These are phyloP conservation scores for Eptesicus fuscus DNA, from an alignment of 2,113 vertebrate species.

Conservation along the genomic window DNA sequence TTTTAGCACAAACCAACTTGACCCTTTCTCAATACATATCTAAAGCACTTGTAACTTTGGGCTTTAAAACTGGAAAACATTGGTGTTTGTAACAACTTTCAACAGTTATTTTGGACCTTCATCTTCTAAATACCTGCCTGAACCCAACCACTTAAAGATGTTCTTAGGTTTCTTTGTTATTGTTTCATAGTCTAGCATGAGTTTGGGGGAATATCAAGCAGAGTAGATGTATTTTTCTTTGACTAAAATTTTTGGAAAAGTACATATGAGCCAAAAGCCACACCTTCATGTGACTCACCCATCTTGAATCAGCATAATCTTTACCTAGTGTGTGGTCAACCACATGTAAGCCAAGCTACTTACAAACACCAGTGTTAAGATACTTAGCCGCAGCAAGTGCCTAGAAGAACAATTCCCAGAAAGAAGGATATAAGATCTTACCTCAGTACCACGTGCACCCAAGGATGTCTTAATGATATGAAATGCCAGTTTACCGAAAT, in stretches of 20 bases:
- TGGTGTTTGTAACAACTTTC: background rate
- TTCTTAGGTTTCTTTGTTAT: background rate
- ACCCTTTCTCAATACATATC: background rate
- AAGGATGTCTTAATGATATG: background rate
- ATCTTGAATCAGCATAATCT: background rate
- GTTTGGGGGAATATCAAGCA: background rate
- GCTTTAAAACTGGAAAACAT: background rate
- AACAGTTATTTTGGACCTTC: background rate
- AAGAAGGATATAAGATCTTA: background rate
- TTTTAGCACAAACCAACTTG: background rate
- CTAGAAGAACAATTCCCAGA: background rate
- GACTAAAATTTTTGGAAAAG: background rate
- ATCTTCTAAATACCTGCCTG: background rate
- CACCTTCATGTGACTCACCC: background rate
- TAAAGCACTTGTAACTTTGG: background rate
- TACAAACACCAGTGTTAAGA: background rate
- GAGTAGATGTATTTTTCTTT: background rate
- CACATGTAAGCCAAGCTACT: background rate
- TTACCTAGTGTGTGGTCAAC: background rate
- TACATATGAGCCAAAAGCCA: background rate
- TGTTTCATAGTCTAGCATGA: background rate
- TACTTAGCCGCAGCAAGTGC: background rate
- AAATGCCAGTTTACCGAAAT: background rate
- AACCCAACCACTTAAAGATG: background rate
- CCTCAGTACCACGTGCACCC: background rate